Evolutionary conservation across 2,113 vertebrate species (phyloP), one percentile per base, ranked within the genome.

Genomic region (Thymallus thymallus): DNA sequence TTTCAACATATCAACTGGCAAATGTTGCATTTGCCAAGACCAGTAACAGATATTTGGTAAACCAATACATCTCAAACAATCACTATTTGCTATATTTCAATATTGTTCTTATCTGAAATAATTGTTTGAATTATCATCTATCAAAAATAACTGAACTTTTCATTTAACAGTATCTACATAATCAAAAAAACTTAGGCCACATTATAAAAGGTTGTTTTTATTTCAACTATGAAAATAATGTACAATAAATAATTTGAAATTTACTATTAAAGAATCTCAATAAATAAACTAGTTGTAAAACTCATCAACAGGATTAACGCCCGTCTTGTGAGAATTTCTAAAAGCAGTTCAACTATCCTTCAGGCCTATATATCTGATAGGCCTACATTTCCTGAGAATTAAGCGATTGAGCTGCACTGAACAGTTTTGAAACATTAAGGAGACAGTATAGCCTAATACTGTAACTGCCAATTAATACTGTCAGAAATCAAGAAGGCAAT

Each of bases 151-250:
- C 23, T 62, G 12, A 26, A 24, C 13, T 48, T 41, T 41, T 62
- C 35, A 26, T 65, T 66, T 3, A 12, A 1, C 18, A 51, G 48
- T 56, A 23, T 12, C 62, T 65, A 32, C 56, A 66, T 51, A 87
- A 88, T 85, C n/a, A 86, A 86, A 80, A 89, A 79, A 73, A 88
- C 79, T 75, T 73, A 66, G 76, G 79, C 71, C 84, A 86, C 75
- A 65, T 75, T 73, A 76, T 89, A 87, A 88, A 90, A 83, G 84
- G 87, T 90, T 90, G 79, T 80, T 84, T 90, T 81, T 88, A 95
- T 96, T 95, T 92, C 93, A 94, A 89, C 96, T 97, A 97, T 96
- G 97, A 98, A 98, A 99, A 99, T 98, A 99, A 96, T 95, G 87
- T 97, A 94, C 95, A 96, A 98, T 98, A 99, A 98, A 98, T 98